phyloP scores from a whole-genome alignment of 2,113 vertebrate species.

The Gymnocephalus cernua region DNA sequence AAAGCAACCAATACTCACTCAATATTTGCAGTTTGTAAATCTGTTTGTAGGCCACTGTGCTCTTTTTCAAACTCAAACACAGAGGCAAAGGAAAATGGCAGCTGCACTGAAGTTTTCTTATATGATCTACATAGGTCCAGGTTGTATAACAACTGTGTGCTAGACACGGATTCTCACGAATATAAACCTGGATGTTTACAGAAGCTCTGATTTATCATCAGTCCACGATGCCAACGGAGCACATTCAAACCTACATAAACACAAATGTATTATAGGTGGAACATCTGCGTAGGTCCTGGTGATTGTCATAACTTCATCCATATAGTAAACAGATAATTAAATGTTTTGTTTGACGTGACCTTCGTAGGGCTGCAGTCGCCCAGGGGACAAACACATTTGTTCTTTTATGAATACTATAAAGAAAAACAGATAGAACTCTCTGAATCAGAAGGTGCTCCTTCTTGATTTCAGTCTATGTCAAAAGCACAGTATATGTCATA shows the following conservation, averaged over 20 bases:
- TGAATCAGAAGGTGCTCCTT: neutral
- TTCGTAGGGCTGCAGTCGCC: neutral
- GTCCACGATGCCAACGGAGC: constrained; percentile 4
- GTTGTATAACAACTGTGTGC: constrained; percentile 47
- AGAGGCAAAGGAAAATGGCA: neutral
- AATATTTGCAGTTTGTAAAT: neutral
- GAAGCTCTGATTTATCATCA: constrained; percentile 42
- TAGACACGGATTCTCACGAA: constrained; percentile 8
- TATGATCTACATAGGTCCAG: neutral
- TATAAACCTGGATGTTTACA: constrained; percentile 61
- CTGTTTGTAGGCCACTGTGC: neutral
- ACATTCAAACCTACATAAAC: constrained; percentile 41
- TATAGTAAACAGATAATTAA: constrained; percentile 56
- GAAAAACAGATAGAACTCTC: neutral
- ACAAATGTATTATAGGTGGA: constrained; percentile 19
- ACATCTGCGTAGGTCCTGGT: constrained; percentile 16
- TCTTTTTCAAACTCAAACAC: constrained; percentile 22
- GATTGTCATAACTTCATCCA: constrained; percentile 23
- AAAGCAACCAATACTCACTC: neutral
- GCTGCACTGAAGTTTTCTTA: constrained; percentile 10
- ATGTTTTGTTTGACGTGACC: constrained; percentile 47
- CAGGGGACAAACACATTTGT: constrained; percentile 11
- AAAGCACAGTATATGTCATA: neutral
- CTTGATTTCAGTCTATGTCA: neutral
- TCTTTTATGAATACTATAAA: neutral